Base-by-base conservation (phyloP, 2,888 invertebrate species). In the Cephus rjabovi region DNA sequence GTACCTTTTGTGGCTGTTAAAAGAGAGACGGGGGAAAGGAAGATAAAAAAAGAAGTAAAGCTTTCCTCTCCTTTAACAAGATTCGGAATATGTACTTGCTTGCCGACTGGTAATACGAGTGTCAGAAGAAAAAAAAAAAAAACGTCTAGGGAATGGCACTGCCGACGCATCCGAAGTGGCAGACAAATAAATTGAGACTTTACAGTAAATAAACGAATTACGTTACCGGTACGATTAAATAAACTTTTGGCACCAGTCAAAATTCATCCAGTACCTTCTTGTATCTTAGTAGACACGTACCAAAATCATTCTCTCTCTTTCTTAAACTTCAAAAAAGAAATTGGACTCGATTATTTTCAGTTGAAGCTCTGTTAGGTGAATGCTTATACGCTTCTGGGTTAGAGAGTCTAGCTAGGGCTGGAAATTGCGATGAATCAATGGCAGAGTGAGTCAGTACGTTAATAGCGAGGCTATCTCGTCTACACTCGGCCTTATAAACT, bases 131-230 rank as follows among this genome's bases (percentile, higher is more conserved):
- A 34, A 9, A 34, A 30, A 30, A 34, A 34, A 56, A 40, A 56
- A 56, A 56, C 23, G 23, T 56, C 56, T 23, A 9, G 56, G 56
- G 56, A 56, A 56, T 23, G 56, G 56, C 56, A 56, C 23, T 56
- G 56, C 31, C 33, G 71, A 34, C 71, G 71, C 31, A 33, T 71
- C 9, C 71, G 71, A 71, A 71, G 71, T 34, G 71, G 71, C 31
- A 34, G 34, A 71, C 71, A 71, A 71, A 71, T 71, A 71, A 71
- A 71, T 71, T 34, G 71, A 34, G 34, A 34, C 33, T 34, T 34
- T 56, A 56, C 71, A 71, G 12, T 34, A 71, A 71, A 71, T 71
- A 71, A 71, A 71, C 71, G 71, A 71, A 34, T 71, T 71, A 71
- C 31, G 71, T 71, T 71, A 33, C 71, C 71, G 71, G 33, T 31